Percentiles rank a stretch among this genome's conserved stretches.
phyloP scores from a whole-genome alignment of 2,113 vertebrate species.

The Ceyx margarethae region DNA sequence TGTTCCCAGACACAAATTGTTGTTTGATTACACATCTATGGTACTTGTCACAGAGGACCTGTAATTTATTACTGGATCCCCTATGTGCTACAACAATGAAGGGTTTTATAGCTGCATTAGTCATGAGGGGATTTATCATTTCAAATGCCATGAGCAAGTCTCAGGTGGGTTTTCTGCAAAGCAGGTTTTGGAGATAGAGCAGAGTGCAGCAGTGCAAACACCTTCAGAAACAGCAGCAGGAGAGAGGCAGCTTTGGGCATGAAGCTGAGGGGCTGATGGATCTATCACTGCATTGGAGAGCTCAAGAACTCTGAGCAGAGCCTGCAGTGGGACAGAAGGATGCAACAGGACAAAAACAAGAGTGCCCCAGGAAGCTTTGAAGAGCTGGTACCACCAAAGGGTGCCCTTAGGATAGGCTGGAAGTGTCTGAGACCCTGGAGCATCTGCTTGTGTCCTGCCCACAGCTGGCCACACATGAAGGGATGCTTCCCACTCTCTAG shows the following conservation, averaged over 20 bases:
- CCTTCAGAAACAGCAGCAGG: not conserved
- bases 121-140: not conserved
- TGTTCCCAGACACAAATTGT: not conserved
- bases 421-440: not conserved
- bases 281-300: not conserved
- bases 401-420: not conserved
- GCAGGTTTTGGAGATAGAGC: not conserved
- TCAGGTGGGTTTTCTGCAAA: not conserved
- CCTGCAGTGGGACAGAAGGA: not conserved
- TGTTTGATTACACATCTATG: not conserved
- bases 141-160: not conserved
- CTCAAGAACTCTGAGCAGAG: not conserved
- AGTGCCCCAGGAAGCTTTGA: not conserved
- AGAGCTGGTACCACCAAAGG: not conserved
- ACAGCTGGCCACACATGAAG: not conserved
- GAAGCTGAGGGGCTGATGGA: not conserved
- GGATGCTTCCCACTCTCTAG: not conserved
- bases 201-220: not conserved
- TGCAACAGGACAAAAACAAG: not conserved
- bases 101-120: constrained; percentile 28
- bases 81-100: not conserved
- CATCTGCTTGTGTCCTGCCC: not conserved
- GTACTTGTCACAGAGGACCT: not conserved
- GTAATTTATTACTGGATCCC: not conserved
- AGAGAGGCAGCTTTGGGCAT: not conserved